Conservation (phyloP, 2,888 invertebrate genomes). For the Meliscaeva auricollis region DNA sequence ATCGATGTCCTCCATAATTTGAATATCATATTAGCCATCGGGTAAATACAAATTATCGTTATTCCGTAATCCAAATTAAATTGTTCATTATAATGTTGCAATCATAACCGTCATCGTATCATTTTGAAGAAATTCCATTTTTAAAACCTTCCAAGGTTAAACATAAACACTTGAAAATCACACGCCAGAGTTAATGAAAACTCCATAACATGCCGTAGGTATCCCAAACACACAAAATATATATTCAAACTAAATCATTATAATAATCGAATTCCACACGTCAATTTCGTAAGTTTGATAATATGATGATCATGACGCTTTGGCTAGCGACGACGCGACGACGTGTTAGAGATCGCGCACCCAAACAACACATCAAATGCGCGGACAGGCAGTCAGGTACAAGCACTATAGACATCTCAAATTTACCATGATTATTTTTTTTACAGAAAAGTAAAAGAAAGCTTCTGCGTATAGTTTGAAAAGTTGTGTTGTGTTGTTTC, state of each 20-base stretch:
- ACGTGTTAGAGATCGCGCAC: conserved; percentile 34
- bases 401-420: background rate
- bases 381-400: background rate
- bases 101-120: conserved; percentile 12
- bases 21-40: too few species aligned
- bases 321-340: conserved; percentile 16
- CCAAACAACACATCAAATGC: conserved; percentile 25
- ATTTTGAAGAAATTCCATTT: conserved; percentile 49
- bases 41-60: background rate
- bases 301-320: background rate
- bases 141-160: conserved; percentile 59
- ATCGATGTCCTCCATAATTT: too few species aligned
- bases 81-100: background rate
- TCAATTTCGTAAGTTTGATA: conserved; percentile 39
- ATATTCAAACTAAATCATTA: conserved; percentile 39
- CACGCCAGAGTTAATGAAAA: conserved; percentile 37
- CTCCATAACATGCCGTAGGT: conserved; percentile 44
- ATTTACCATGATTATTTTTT: too few species aligned
- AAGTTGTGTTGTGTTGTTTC: background rate
- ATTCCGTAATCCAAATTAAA: background rate
- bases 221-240: conserved; percentile 16
- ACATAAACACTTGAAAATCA: conserved; percentile 43
- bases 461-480: background rate
- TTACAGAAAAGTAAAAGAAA: conserved; percentile 5
- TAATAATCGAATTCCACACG: conserved; percentile 51